These are phyloP conservation scores for Cheilosia vernalis DNA, from an alignment of 2,888 invertebrate genomes.

Conservation along the genomic window DNA sequence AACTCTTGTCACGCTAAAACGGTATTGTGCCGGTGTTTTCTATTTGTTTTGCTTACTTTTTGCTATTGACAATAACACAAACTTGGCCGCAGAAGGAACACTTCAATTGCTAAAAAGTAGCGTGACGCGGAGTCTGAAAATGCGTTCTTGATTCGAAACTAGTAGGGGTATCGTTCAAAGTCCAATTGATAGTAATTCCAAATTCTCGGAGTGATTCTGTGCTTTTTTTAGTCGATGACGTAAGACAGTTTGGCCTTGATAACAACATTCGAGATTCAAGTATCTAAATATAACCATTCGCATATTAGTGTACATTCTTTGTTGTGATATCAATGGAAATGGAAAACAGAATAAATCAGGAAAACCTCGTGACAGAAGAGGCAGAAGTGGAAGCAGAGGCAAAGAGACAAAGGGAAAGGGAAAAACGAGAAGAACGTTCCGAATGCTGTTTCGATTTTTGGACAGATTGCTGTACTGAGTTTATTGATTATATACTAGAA, in stretches of 20 bases:
- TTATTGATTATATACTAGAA: neutral
- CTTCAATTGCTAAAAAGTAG: too few species aligned
- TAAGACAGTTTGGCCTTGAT: neutral
- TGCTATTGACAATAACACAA: neutral
- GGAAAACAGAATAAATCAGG: neutral
- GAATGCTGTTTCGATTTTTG: neutral
- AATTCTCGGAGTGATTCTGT: neutral
- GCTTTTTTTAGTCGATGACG: neutral
- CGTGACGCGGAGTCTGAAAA: neutral
- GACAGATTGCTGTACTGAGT: neutral
- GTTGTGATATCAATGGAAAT: neutral
- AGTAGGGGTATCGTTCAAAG: neutral
- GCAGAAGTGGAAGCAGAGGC: neutral
- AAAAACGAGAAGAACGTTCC: neutral
- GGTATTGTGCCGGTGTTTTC: neutral
- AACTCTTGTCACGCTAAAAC: neutral
- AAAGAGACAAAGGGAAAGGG: neutral
- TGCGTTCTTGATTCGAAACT: neutral
- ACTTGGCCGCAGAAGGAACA: neutral
- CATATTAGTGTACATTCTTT: neutral
- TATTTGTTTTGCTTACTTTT: neutral
- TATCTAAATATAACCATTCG: neutral
- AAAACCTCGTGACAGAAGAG: neutral
- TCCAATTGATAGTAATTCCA: neutral
- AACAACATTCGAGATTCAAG: neutral